Base-by-base conservation (phyloP, 1,140 invertebrate species). In the Whitmania pigra region DNA sequence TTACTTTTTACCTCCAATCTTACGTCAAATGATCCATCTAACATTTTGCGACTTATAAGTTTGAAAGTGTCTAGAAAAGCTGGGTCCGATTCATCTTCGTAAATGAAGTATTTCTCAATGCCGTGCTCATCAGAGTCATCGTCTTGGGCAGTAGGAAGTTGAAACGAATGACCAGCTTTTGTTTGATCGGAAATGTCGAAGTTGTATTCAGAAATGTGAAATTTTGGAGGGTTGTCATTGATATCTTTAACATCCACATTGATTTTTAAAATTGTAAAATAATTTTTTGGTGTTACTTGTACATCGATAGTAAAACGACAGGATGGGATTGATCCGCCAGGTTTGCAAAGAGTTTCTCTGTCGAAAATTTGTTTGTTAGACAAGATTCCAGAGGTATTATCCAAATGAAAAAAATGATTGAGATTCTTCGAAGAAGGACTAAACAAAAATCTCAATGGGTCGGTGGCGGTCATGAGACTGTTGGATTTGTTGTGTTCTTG, bases 191-290 rank as follows among this genome's bases (percentile, higher is more conserved):
- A 63, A 31, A 63, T 31, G 3, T 63, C 57, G 20, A 63, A 25
- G 29, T 15, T 22, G 57, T 25, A 25, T 63, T 63, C 57, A 13
- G 22, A 25, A 22, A 63, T 31, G 22, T 63, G 6, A 63, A 63
- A 63, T 63, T 63, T 63, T 63, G 57, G 57, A 13, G 57, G 22
- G 29, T 63, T 63, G 29, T 63, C 57, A n/a, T 63, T 63, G 22
- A 63, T 31, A 20, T 63, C 57, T 25, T 63, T 63, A 31, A 63
- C 1, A 6, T 49, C 11, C 43, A 49, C 43, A 49, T 11, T 49
- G 43, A 49, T 49, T 49, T 49, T 49, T 17, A 49, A 49, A 49
- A 49, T 49, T 11, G 43, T 49, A 49, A 49, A 49, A 49, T 49
- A 49, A 15, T 11, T 11, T 49, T 49, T 49, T 11, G 43, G 43